Evolutionary conservation across 1,140 invertebrate species (phyloP).

Genomic region (Neodiprion lecontei): DNA sequence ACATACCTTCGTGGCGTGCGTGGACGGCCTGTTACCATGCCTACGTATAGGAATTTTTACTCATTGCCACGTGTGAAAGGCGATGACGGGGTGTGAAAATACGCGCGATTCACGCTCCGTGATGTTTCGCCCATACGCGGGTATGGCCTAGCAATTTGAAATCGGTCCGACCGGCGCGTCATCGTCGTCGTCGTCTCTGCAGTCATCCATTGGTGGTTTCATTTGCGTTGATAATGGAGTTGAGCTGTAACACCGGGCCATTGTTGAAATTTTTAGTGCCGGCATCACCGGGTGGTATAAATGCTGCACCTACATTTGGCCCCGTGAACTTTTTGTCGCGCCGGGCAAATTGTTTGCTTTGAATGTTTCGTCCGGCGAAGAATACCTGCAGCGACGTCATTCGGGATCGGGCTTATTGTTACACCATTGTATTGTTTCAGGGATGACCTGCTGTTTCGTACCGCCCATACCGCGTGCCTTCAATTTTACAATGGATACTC

Average conservation of each 20-base stretch:
- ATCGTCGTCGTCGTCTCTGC: no score
- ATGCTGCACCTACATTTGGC: neutral
- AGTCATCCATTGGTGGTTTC: no score
- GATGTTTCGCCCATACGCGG: no score
- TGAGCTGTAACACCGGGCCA: neutral
- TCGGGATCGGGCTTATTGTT: neutral
- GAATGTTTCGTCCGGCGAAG: neutral
- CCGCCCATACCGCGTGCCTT: neutral
- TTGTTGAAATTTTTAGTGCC: neutral
- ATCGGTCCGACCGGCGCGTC: no score
- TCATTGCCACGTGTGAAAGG: no score
- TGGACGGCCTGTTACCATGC: no score
- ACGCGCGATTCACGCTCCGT: no score
- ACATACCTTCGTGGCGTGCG: no score
- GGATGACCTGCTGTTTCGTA: constrained; percentile 1
- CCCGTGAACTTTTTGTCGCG: neutral
- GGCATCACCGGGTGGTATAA: neutral
- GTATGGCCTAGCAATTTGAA: no score
- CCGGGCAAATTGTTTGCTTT: neutral
- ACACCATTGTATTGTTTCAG: neutral
- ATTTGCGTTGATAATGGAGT: neutral
- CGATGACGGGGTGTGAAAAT: no score
- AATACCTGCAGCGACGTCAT: neutral
- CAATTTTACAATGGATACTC: neutral
- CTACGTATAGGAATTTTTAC: no score